phyloP scores from a whole-genome alignment of 2,797 vertebrate species.

The Sebastes baramenuke region DNA sequence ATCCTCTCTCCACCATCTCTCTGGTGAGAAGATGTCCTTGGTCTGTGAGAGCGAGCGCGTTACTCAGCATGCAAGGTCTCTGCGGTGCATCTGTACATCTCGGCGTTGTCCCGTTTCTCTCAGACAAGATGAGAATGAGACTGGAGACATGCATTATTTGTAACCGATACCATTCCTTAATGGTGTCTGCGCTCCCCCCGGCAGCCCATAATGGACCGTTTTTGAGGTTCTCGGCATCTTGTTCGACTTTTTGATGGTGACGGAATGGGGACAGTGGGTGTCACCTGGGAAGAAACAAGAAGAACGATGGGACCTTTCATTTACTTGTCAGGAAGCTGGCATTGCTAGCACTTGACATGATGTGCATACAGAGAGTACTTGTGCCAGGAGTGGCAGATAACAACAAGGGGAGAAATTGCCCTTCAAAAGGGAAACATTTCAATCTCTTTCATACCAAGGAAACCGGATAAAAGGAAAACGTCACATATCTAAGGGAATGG shows the following conservation, averaged over 20 bases:
- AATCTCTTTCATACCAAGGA: conserved; percentile 20
- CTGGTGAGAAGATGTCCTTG: conserved; percentile 63
- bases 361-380: conserved; percentile 65
- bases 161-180: conserved; percentile 83
- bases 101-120: conserved; percentile 54
- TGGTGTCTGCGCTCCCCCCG: conserved; percentile 78
- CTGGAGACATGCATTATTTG: conserved; percentile 85
- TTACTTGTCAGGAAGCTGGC: conserved; percentile 79
- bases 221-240: conserved; percentile 79
- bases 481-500: neutral
- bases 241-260: conserved; percentile 81
- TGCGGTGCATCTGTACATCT: conserved; percentile 60
- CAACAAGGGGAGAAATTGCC: conserved; percentile 57
- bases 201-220: conserved; percentile 83
- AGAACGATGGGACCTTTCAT: conserved; percentile 81
- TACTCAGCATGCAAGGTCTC: conserved; percentile 57
- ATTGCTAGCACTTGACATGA: conserved; percentile 72
- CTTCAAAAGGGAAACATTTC: conserved; percentile 47
- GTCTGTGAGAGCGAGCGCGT: conserved; percentile 43
- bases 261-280: conserved; percentile 83
- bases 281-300: conserved; percentile 82
- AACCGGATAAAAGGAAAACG: conserved; percentile 13
- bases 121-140: conserved; percentile 74
- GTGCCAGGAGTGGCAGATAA: conserved; percentile 58
- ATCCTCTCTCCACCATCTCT: conserved; percentile 25